Evolutionary conservation across 2,113 vertebrate genomes (phyloP), one percentile per base, ranked within the genome.

Genomic region (Sceloporus tristichus): DNA sequence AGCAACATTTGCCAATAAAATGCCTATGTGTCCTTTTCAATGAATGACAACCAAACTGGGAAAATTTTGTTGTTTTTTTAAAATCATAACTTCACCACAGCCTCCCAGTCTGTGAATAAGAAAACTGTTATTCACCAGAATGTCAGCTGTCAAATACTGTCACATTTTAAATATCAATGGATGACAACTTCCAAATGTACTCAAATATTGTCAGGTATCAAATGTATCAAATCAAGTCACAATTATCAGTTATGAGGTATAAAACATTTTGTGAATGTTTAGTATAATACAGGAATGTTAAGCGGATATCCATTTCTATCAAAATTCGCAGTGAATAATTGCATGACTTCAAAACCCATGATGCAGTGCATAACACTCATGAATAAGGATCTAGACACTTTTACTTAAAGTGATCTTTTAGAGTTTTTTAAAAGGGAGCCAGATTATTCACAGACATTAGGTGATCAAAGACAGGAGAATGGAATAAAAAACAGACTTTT

Each of bases 71-170:
- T 19, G 38, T 62, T n/a, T 38, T 9, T 8, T 23, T 11, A 8
- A 40, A 25, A 40, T 34, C 16, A 21, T 23, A 23, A 7, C 59
- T 65, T 42, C 62, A 42, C 56, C 21, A 85, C 38, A 77, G 23
- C 25, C 59, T 85, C 34, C 54, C 25, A 77, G 40, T 13, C 13
- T 85, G 13, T 62, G 34, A 76, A 77, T 65, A 40, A 68, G n/a
- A 75, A 77, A 73, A 59, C 48, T 77, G 56, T 66, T 56, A 75
- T 59, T 85, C 54, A 62, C 84, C 40, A 21, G 34, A 85, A 85
- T 85, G 74, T 85, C 56, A 85, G 73, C 84, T 77, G 74, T 77
- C 84, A 77, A 65, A 11, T 77, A 62, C 59, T 76, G 84, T 66
- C 74, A 85, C 19, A n/a, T 66, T 48, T 78, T 68, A 85, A 85